Base-by-base conservation (phyloP, 2,888 invertebrate genomes). In the Drosophila melanocephala region DNA sequence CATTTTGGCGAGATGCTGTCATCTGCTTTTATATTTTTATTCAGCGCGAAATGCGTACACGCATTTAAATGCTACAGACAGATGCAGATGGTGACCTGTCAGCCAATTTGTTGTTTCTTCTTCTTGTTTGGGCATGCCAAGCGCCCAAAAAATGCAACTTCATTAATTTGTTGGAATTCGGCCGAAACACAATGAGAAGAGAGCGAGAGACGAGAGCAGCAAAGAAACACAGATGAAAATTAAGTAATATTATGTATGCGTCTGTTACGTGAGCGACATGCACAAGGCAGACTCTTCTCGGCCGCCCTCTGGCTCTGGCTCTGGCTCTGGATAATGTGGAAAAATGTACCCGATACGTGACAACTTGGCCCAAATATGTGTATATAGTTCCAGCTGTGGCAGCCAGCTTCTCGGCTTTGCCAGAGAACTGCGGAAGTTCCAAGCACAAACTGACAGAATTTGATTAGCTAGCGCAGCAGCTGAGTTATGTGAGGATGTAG, bases 211-310 rank as follows among this genome's bases (percentile, higher is more conserved):
- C 14, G 22, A 47, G 35, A 72, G 37, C 62, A 71, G 33, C 55
- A 60, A 14, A 28, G 42, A 60, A 58, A 70, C 32, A 72, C 62
- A 75, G 72, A 87, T 71, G 70, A 80, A 84, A 87, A 89, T 90
- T 80, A 90, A 90, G 82, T 89, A 89, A 84, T 89, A 77, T 90
- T 81, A 87, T 90, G 80, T 89, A 90, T 89, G 90, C 90, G 87
- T 77, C 89, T 87, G 80, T 84, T 89, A 90, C 89, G 87, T 90
- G 90, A 87, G 89, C 44, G 50, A 76, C 80, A 89, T 87, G 61
- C 75, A 72, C 68, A 89, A 65, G 50, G n/a, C 64, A 62, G 68
- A 72, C 59, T 32, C 65, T 59, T 59, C 44, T n/a, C 63, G 6
- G 26, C 39, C 51, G 70, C 70, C 81, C 58, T 35, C 35, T 33